These are phyloP conservation scores for Centruroides vittatus DNA, from an alignment of 1,140 invertebrate genomes.

Conservation along the genomic window DNA sequence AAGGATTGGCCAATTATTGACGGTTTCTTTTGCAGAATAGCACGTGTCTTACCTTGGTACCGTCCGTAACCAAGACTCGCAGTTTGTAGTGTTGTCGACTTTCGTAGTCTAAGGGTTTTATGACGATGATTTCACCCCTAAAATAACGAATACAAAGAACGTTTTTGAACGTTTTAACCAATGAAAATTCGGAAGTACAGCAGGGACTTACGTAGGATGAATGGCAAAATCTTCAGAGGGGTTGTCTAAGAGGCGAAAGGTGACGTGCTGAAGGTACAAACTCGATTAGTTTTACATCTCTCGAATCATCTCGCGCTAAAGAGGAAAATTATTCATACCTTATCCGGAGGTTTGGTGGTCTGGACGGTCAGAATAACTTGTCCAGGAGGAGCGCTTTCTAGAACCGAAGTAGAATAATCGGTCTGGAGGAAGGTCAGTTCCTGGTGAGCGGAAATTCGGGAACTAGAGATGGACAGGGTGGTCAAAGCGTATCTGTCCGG, in stretches of 20 bases:
- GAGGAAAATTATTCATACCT: slow-evolving; percentile 27
- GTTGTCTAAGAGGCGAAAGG: slow-evolving; percentile 11
- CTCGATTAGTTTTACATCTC: too few species aligned
- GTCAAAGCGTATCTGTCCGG: slow-evolving; percentile 69
- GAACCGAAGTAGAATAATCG: slow-evolving; percentile 50
- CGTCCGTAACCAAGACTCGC: slow-evolving; percentile 69
- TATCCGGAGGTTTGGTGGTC: slow-evolving; percentile 34
- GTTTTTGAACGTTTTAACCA: too few species aligned
- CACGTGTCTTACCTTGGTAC: slow-evolving; percentile 41
- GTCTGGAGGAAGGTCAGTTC: slow-evolving; percentile 51
- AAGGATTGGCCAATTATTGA: not conserved
- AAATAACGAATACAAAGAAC: slow-evolving; percentile 20
- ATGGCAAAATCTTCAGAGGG: slow-evolving; percentile 14
- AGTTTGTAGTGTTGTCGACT: slow-evolving; percentile 47
- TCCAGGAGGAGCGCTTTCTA: slow-evolving; percentile 50
- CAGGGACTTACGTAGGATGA: slow-evolving; percentile 13
- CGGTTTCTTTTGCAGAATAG: not conserved
- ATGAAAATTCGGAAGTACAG: too few species aligned
- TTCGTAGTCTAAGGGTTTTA: slow-evolving; percentile 65
- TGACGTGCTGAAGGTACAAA: slow-evolving; percentile 6
- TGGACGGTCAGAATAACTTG: slow-evolving; percentile 43
- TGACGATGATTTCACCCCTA: slow-evolving; percentile 62
- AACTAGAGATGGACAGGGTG: slow-evolving; percentile 49
- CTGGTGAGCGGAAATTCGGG: slow-evolving; percentile 31
- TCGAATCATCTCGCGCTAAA: not conserved